Percentiles rank a stretch among this genome's conserved stretches.
Evolutionary conservation across 2,113 vertebrate species (phyloP).

Genomic region (Menura novaehollandiae): DNA sequence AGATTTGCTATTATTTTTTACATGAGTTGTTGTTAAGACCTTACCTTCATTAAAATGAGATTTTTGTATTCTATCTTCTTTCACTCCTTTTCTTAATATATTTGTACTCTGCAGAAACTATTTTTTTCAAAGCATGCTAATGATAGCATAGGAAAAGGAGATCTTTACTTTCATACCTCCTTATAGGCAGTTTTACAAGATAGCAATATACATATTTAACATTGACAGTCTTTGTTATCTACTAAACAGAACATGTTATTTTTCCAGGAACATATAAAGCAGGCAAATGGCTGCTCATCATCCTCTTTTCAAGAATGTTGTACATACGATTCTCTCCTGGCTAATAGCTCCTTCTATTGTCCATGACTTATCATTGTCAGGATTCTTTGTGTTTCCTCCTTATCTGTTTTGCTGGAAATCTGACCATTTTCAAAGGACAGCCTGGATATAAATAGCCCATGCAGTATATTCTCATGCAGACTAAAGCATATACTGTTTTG

Average conservation of each 20-base stretch:
- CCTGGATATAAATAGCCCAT: conserved; percentile 58
- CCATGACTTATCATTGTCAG: conserved; percentile 78
- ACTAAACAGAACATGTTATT: conserved; percentile 57
- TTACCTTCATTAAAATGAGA: conserved; percentile 92
- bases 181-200: not conserved
- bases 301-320: conserved; percentile 50
- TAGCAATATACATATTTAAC: not conserved
- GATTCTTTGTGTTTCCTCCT: conserved; percentile 66
- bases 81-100: conserved; percentile 65
- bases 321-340: conserved; percentile 67
- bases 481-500: not conserved
- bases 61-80: conserved; percentile 86
- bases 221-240: conserved; percentile 33
- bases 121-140: conserved; percentile 66
- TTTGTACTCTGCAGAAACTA: conserved; percentile 61
- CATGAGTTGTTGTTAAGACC: conserved; percentile 33
- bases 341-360: conserved; percentile 79
- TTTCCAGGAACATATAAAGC: conserved; percentile 26
- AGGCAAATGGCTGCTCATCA: conserved; percentile 73
- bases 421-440: conserved; percentile 43
- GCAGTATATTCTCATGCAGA: not conserved
- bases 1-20: not conserved
- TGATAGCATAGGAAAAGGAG: conserved; percentile 22
- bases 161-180: conserved; percentile 18
- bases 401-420: conserved; percentile 67